These are phyloP conservation scores for Zaprionus gabonicus DNA, from an alignment of 1,140 invertebrate genomes.

Conservation along the genomic window DNA sequence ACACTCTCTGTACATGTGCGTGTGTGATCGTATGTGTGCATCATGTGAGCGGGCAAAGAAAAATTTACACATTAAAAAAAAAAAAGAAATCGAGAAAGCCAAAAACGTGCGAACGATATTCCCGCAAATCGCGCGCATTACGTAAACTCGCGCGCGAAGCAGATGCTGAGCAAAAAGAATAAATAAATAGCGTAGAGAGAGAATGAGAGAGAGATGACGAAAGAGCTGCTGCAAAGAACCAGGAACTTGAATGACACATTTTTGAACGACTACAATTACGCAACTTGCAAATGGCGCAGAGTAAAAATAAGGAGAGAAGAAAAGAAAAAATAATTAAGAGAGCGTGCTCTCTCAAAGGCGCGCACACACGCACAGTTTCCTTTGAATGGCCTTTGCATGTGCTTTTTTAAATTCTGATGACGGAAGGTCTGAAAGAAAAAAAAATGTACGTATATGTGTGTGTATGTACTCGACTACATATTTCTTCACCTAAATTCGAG, in stretches of 20 bases:
- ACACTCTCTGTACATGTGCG: constrained; percentile 15
- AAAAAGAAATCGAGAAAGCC: constrained; percentile 10
- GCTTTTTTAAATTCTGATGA: constrained; percentile 70
- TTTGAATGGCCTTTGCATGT: constrained; percentile 65
- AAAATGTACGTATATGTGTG: constrained; percentile 17
- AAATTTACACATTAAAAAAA: constrained; percentile 8
- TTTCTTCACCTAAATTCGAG: constrained; percentile 73
- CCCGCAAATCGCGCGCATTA: constrained; percentile 58
- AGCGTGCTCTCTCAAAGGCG: constrained; percentile 23
- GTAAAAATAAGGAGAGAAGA: constrained; percentile 7
- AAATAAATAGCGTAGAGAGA: constrained; percentile 10
- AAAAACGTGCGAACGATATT: constrained; percentile 25
- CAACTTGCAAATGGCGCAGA: constrained; percentile 77
- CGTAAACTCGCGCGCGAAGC: constrained; percentile 59
- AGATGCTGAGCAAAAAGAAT: constrained; percentile 8
- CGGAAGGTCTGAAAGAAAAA: constrained; percentile 62
- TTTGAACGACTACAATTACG: constrained; percentile 68
- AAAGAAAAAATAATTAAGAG: constrained; percentile 1
- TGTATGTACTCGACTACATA: constrained; percentile 42
- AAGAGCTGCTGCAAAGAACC: constrained; percentile 53
- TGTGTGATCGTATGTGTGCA: constrained; percentile 33
- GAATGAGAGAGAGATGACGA: background rate
- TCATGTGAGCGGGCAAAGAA: constrained; percentile 51
- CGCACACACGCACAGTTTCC: constrained; percentile 15
- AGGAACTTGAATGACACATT: constrained; percentile 82